phyloP scores from a whole-genome alignment of 2,113 vertebrate genomes.

The Tetrao urogallus region DNA sequence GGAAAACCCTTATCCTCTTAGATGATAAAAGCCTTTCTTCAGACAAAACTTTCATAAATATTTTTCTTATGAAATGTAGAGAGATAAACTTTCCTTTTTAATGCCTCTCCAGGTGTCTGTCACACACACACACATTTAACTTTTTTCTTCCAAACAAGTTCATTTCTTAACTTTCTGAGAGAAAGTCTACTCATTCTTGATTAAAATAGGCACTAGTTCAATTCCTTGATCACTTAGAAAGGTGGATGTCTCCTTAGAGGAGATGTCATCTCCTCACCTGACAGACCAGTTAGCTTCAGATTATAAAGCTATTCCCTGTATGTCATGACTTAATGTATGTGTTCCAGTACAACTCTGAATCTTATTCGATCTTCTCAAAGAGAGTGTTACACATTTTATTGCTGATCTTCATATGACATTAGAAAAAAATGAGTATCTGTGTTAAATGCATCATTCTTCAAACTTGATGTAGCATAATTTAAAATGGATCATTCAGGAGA shows the following conservation, averaged over 20 bases:
- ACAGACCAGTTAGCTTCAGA: neutral
- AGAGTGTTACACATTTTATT: neutral
- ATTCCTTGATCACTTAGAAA: neutral
- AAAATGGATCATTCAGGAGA: neutral
- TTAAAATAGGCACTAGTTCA: rapidly evolving
- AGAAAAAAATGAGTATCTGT: neutral
- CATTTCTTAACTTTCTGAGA: neutral
- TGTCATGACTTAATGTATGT: neutral
- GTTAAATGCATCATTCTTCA: neutral
- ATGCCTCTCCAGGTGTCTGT: neutral
- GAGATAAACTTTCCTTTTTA: neutral
- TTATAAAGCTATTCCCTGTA: neutral
- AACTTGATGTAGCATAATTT: neutral
- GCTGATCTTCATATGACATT: neutral
- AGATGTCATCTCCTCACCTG: neutral
- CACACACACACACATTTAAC: neutral
- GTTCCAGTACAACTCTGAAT: neutral
- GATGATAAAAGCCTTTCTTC: neutral
- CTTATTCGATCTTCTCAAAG: neutral
- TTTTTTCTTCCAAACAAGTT: neutral
- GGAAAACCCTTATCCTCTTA: neutral
- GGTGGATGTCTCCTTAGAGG: neutral
- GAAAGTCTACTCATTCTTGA: neutral
- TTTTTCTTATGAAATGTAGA: neutral
- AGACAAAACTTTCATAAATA: neutral